A percentile compares a stretch with the other conserved stretches of the same genome.
phyloP scores from a whole-genome alignment of 2,797 vertebrate genomes.

The Pangasius djambal region DNA sequence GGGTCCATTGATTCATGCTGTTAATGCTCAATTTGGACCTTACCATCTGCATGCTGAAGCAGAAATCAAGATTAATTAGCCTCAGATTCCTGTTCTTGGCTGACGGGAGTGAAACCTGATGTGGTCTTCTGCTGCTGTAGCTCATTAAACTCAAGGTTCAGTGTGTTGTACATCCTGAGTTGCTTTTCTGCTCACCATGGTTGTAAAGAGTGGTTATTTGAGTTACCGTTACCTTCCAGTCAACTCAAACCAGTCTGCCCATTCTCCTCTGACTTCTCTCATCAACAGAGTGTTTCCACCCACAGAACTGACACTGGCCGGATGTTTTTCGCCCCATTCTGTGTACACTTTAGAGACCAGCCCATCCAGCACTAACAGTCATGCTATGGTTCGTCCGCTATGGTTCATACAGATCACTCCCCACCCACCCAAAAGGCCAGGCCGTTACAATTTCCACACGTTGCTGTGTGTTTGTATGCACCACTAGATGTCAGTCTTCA shows the following conservation, averaged over 20 bases:
- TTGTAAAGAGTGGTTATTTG: neutral
- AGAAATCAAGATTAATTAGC: neutral
- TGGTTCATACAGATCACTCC: neutral
- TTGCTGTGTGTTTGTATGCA: neutral
- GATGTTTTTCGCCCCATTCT: neutral
- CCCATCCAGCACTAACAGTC: no score
- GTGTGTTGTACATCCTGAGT: neutral
- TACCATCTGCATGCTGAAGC: no score
- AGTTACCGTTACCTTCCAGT: neutral
- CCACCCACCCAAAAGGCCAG: no score
- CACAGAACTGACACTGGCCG: neutral
- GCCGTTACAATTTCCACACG: neutral
- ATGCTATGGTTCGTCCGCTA: neutral
- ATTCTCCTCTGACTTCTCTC: neutral
- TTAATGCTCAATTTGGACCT: no score
- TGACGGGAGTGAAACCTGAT: neutral
- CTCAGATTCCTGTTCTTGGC: neutral
- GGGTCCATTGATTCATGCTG: neutral
- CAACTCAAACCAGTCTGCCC: neutral
- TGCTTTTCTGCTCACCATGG: neutral
- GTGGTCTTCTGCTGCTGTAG: neutral
- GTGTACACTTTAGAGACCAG: neutral
- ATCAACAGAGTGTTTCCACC: neutral
- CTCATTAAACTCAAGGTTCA: neutral
- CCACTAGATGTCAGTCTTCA: slow-evolving; percentile 34